phyloP scores from a whole-genome alignment of 92 coral and sea anemone species.

The Palythoa grandis region DNA sequence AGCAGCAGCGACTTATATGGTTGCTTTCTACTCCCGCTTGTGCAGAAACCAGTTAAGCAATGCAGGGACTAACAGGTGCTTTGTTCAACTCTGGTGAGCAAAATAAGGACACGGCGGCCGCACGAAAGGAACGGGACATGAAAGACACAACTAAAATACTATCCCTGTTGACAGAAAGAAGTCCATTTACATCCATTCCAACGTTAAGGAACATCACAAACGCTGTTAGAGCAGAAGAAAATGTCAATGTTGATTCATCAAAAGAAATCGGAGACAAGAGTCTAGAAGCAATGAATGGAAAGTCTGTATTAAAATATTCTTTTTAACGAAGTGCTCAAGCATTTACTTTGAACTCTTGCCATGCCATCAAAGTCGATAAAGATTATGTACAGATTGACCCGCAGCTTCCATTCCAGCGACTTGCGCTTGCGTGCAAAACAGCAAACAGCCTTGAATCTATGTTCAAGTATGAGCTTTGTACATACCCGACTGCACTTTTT shows the following conservation, averaged over 20 bases:
- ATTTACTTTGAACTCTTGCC: not conserved
- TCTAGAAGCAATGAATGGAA: not conserved
- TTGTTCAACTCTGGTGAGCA: conserved; percentile 50
- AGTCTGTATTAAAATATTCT: not conserved
- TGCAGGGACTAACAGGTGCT: conserved; percentile 64
- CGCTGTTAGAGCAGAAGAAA: too few relatives aligned
- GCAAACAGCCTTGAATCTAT: not conserved
- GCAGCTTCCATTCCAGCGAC: conserved; percentile 51
- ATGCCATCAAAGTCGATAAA: conserved; percentile 2
- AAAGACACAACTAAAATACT: conserved; percentile 46
- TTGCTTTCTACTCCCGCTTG: conserved; percentile 51
- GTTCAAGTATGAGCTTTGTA: conserved; percentile 38
- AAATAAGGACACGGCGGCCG: conserved; percentile 38
- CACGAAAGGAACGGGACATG: conserved; percentile 53
- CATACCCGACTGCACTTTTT: conserved; percentile 35
- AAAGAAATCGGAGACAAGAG: not conserved
- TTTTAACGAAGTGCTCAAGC: not conserved
- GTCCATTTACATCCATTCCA: conserved; percentile 41
- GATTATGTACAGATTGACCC: conserved; percentile 46
- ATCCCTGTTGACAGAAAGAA: conserved; percentile 27
- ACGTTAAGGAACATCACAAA: too few relatives aligned
- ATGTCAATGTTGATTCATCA: not conserved
- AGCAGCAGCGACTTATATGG: conserved; percentile 51
- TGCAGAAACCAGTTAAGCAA: conserved; percentile 51
- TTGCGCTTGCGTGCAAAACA: conserved; percentile 33